Evolutionary conservation across 1,140 invertebrate genomes (phyloP), one percentile per base, ranked within the genome.

Genomic region (Diachasma alloeum): DNA sequence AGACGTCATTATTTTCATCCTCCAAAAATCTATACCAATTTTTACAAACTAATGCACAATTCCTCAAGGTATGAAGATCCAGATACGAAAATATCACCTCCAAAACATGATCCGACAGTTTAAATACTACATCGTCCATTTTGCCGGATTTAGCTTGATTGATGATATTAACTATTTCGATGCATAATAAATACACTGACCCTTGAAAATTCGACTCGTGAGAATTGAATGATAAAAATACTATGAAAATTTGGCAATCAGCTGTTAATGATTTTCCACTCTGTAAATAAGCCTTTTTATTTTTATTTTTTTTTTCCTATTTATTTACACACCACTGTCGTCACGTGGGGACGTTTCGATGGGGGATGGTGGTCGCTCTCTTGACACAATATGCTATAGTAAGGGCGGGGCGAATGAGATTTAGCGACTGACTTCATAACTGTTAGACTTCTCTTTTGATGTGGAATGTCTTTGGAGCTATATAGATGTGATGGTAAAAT

Each of bases 71-170:
- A 82, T 93, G 93, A 48, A 99, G 90, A 82, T 95, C 93, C 84
- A 99, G 90, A 91, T 97, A 98, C 17, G 97, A 97, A 91, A 99
- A 99, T 87, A 99, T 95, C 80, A 94, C 93, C 91, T 98, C 97
- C 84, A 99, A 92, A 85, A 98, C 93, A 89, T 94, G 93, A 87
- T 96, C 93, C 36, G 94, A 92, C 76, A 95, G 83, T 81, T 79
- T 82, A 19, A 82, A 56, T 80, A 79, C 82, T 79, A 83, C 85
- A 86, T 85, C 83, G 82, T 86, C 87, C 87, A 87, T 88, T 86
- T 88, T 87, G 48, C 48, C 6, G 39, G 48, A 15, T 22, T 56
- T 22, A 56, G 4, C 9, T 13, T 19, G 6, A 15, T 19, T 19
- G n/a, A 22, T 19, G n/a, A 22, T 56, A 56, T 9, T 56, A 6